A percentile compares a stretch with the other conserved stretches of the same genome.
Conservation (phyloP, 2,888 invertebrate species). For the Zaprionus lineosus region DNA sequence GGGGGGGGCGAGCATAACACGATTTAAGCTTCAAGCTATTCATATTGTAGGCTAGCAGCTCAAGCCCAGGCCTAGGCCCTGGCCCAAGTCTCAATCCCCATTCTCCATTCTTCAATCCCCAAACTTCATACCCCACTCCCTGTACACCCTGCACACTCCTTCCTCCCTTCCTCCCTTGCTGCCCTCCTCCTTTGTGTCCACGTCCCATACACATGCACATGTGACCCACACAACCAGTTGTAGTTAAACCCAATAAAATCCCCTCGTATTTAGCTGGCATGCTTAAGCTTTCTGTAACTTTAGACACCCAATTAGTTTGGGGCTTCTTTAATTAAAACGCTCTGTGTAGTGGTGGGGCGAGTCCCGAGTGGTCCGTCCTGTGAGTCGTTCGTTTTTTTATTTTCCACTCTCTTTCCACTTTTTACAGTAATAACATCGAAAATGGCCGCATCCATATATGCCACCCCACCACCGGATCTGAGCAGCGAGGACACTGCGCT, state of each 20-base stretch:
- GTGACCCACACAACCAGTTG: conserved; percentile 32
- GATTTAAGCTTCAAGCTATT: conserved; percentile 62
- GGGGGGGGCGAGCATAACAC: conserved; percentile 46
- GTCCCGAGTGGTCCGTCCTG: no score
- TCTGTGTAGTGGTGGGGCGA: no score
- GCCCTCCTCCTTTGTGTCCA: no score
- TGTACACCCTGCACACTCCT: neutral
- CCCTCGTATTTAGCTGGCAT: conserved; percentile 45
- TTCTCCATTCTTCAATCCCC: no score
- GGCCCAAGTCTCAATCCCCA: neutral
- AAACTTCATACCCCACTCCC: neutral
- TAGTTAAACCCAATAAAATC: conserved; percentile 40
- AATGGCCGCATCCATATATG: conserved; percentile 84
- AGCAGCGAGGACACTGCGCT: conserved; percentile 84
- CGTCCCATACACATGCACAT: conserved; percentile 32
- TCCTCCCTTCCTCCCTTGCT: neutral
- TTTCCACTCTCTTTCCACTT: no score
- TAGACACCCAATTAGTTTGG: conserved; percentile 56
- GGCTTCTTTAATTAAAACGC: conserved; percentile 68
- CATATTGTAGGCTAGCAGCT: conserved; percentile 25
- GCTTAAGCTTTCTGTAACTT: conserved; percentile 52
- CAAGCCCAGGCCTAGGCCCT: no score
- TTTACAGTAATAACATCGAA: conserved; percentile 82
- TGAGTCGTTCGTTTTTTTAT: conserved; percentile 17
- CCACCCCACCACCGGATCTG: conserved; percentile 83